Evolutionary conservation across 2,113 vertebrate genomes (phyloP), one percentile per base, ranked within the genome.

Genomic region (Genyomyrus donnyi): DNA sequence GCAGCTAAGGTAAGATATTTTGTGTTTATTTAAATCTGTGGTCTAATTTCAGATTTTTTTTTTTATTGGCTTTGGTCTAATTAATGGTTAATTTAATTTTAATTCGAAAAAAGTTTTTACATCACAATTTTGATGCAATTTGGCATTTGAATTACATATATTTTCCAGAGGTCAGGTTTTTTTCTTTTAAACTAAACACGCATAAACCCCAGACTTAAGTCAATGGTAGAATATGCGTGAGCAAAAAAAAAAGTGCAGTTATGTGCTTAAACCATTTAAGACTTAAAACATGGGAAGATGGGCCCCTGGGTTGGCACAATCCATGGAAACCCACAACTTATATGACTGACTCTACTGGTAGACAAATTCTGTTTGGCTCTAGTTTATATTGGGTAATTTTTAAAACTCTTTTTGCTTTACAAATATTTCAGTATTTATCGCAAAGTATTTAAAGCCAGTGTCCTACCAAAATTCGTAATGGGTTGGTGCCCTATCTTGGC

Each of bases 1-100:
- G 98, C 98, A 39, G 96, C 98, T 45, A 99, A 98, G 97, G 98
- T 99, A 85, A 93, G 83, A 48, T 48, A 85, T 46, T 85, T 45
- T 17, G 83, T 85, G 83, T 80, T 19, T 80, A 19, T 80, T 39
- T 80, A 2, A 45, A 83, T 46, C 6, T 83, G 31, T 45, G 13
- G 21, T 39, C 31, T 77, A 50, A 52, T 58, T 58, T 27, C 48
- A 35, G 58, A 27, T 62, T n/a, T 24, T 53, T 58, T 62, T 10
- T 10, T 50, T 50, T 50, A 10, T 66, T 66, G 8, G n/a, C 9
- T 66, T 66, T 66, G 62, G 62, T 66, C 62, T 27, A 3, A 66
- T 62, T 62, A 62, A 62, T n/a, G 7, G 24, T 5, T 62, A 6
- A 24, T 58, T 58, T 58, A 24, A 62, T 62, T 62, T 62, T 62